Evolutionary conservation across 2,888 invertebrate genomes (phyloP).

Genomic region (Ophraella communa): DNA sequence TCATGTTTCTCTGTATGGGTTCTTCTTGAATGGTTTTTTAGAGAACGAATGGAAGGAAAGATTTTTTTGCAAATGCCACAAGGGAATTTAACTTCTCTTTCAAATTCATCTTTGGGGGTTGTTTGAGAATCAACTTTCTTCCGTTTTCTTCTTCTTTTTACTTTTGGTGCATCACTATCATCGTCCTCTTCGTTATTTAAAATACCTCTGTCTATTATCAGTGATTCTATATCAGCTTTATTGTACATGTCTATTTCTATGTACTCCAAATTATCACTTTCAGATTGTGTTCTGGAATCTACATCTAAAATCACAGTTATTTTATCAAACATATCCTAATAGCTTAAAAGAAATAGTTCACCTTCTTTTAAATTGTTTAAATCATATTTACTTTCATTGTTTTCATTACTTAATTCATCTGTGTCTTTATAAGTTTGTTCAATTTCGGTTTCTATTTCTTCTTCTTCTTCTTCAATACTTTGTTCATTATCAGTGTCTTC

Average conservation of each 20-base stretch:
- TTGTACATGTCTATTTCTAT: conserved; percentile 26
- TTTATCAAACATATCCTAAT: background rate
- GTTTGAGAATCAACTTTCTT: background rate
- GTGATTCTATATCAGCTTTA: conserved; percentile 25
- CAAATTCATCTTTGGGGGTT: conserved; percentile 23
- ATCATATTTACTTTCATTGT: background rate
- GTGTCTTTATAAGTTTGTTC: background rate
- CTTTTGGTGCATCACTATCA: background rate
- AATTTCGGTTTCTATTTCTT: conserved; percentile 3
- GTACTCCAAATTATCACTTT: conserved; percentile 21
- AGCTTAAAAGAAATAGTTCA: background rate
- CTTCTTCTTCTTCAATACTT: background rate
- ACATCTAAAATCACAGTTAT: background rate
- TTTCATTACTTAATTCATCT: background rate
- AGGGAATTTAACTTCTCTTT: conserved; percentile 31
- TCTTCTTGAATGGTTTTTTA: conserved; percentile 35
- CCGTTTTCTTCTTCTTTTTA: conserved; percentile 15
- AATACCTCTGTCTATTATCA: conserved; percentile 22
- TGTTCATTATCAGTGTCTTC: conserved; percentile 4
- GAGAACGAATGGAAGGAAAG: conserved; percentile 20
- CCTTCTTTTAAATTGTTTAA: background rate
- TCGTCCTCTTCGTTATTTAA: conserved; percentile 1
- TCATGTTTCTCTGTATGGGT: conserved; percentile 28
- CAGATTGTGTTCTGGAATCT: background rate
- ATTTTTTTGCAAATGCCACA: conserved; percentile 35